Percentiles rank a stretch among this genome's conserved stretches.
Evolutionary conservation across 2,797 vertebrate genomes (phyloP).

Genomic region (Tiaroga cobitis): DNA sequence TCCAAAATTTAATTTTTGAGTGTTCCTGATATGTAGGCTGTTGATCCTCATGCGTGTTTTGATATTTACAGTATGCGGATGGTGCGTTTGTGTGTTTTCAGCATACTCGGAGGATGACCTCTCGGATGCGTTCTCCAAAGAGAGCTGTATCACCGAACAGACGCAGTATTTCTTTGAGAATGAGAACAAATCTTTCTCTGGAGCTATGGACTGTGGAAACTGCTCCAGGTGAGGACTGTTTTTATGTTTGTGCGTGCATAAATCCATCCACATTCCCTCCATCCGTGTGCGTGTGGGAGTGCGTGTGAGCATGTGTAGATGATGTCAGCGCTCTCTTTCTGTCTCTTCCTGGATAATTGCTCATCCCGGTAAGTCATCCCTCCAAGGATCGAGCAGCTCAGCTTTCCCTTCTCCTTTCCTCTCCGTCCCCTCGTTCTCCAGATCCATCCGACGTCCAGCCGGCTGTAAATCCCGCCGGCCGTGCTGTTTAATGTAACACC

Average conservation of each 20-base stretch:
- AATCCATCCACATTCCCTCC: constrained; percentile 13
- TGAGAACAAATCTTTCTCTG: constrained; percentile 88
- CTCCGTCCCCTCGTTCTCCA: constrained; percentile 39
- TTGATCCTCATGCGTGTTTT: constrained; percentile 1
- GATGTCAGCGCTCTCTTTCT: constrained; percentile 49
- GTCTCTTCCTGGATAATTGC: constrained; percentile 59
- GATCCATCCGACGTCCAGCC: constrained; percentile 50
- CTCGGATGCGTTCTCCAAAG: constrained; percentile 87
- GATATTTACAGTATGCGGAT: neutral
- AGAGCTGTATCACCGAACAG: constrained; percentile 98
- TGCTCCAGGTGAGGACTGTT: constrained; percentile 88
- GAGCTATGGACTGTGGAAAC: constrained; percentile 95
- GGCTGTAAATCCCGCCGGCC: constrained; percentile 55
- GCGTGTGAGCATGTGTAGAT: constrained; percentile 37
- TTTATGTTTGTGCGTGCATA: neutral
- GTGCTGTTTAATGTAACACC: constrained; percentile 37
- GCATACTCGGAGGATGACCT: constrained; percentile 89
- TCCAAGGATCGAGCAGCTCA: constrained; percentile 57
- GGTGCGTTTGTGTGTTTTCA: constrained; percentile 59
- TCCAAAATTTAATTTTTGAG: neutral
- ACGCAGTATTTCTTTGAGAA: constrained; percentile 99
- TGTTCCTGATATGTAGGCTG: neutral
- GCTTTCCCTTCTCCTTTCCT: constrained; percentile 65
- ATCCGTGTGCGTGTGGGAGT: constrained; percentile 39
- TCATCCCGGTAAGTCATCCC: constrained; percentile 66